phyloP scores from a whole-genome alignment of 2,888 invertebrate species.

The Polyploca ridens region DNA sequence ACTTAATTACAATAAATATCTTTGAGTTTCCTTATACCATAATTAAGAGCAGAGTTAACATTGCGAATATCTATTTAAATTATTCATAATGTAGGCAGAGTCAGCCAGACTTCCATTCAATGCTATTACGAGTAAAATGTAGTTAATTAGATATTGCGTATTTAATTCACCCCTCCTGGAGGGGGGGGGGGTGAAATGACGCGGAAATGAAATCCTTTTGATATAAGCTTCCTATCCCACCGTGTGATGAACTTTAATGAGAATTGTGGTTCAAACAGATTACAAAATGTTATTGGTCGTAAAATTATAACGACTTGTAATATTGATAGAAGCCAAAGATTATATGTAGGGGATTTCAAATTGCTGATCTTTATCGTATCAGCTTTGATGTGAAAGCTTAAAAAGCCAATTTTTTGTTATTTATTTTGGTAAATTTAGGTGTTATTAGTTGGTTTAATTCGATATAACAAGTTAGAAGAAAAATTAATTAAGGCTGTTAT shows the following conservation, averaged over 20 bases:
- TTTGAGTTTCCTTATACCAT: not conserved
- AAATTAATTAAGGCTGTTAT: too few species aligned
- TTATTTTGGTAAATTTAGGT: not conserved
- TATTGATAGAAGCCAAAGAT: constrained; percentile 29
- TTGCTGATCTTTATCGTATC: constrained; percentile 31
- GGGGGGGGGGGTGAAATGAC: constrained; percentile 21
- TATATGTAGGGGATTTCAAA: constrained; percentile 25
- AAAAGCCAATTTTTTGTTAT: not conserved
- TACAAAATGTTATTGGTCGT: constrained; percentile 36
- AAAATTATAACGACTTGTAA: constrained; percentile 31
- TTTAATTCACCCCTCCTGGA: constrained; percentile 43
- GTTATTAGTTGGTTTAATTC: not conserved
- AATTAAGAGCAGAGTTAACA: not conserved
- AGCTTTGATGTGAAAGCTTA: not conserved
- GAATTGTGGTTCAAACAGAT: constrained; percentile 34
- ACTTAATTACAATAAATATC: not conserved
- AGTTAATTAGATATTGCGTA: constrained; percentile 41
- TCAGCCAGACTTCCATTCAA: constrained; percentile 33
- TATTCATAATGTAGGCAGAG: constrained; percentile 37
- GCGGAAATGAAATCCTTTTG: constrained; percentile 55
- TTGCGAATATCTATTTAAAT: constrained; percentile 10
- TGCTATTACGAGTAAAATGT: constrained; percentile 39
- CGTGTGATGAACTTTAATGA: constrained; percentile 47
- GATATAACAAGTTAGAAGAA: too few species aligned
- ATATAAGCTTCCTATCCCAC: constrained; percentile 48